phyloP scores from a whole-genome alignment of 2,888 invertebrate genomes.

The Drosophila barbarae region DNA sequence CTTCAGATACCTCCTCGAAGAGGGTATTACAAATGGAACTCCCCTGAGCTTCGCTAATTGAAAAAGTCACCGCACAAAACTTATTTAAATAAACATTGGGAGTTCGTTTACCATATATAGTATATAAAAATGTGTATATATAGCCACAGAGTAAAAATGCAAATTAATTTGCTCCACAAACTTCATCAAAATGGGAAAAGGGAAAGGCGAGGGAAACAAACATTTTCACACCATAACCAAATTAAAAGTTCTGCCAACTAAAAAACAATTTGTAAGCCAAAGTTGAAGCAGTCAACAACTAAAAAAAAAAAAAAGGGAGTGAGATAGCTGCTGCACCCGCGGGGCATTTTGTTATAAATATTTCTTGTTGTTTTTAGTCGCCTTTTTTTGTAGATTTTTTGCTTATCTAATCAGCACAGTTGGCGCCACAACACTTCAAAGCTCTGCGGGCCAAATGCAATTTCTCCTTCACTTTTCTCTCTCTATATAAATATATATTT shows the following conservation, averaged over 20 bases:
- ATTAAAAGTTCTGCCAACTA: slow-evolving; percentile 70
- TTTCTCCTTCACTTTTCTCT: slow-evolving; percentile 28
- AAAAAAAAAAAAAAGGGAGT: not conserved
- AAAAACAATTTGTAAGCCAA: slow-evolving; percentile 73
- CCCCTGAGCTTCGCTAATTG: slow-evolving; percentile 18
- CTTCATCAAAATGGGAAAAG: slow-evolving; percentile 47
- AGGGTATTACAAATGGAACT: not conserved
- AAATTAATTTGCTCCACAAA: slow-evolving; percentile 66
- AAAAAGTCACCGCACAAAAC: slow-evolving; percentile 33
- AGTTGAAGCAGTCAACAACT: slow-evolving; percentile 50
- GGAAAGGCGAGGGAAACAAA: slow-evolving; percentile 42
- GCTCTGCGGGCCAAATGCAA: slow-evolving; percentile 51
- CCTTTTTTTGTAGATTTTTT: slow-evolving; percentile 14
- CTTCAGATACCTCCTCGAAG: no score
- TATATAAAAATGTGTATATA: slow-evolving; percentile 1
- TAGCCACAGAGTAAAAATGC: slow-evolving; percentile 48
- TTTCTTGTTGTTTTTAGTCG: not conserved
- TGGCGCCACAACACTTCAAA: slow-evolving; percentile 53
- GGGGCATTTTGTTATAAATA: slow-evolving; percentile 28
- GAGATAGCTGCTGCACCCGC: slow-evolving; percentile 16
- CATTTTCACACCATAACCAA: slow-evolving; percentile 72
- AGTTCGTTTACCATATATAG: not conserved
- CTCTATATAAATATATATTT: slow-evolving; percentile 10
- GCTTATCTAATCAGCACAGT: slow-evolving; percentile 68
- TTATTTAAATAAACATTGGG: slow-evolving; percentile 19